These are phyloP conservation scores for Deroplatys truncata DNA, from an alignment of 2,888 invertebrate species.

Conservation along the genomic window DNA sequence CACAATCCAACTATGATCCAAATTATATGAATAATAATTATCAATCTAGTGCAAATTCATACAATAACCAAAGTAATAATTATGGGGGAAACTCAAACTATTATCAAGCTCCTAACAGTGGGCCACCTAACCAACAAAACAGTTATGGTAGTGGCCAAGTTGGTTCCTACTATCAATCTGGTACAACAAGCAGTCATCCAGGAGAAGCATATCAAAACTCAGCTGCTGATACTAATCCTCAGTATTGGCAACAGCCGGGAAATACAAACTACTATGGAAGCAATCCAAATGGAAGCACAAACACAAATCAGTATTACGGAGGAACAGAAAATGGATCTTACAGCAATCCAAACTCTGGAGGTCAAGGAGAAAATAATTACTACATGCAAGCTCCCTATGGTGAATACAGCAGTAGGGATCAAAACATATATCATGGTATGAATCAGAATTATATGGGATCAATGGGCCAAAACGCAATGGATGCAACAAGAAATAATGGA, in stretches of 20 bases:
- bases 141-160: neutral
- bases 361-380: neutral
- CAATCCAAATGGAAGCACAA: slow-evolving; percentile 4
- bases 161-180: neutral
- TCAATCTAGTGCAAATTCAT: neutral
- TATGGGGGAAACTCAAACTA: neutral
- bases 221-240: neutral
- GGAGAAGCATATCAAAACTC: neutral
- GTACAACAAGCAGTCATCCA: neutral
- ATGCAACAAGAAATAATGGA: neutral
- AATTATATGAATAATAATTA: slow-evolving; percentile 1
- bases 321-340: slow-evolving; percentile 1
- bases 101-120: neutral
- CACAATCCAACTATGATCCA: slow-evolving; percentile 12
- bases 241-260: slow-evolving; percentile 11
- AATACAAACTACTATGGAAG: neutral
- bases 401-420: slow-evolving; percentile 1
- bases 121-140: neutral
- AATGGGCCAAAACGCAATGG: neutral
- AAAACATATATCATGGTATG: slow-evolving; percentile 4
- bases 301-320: slow-evolving; percentile 21
- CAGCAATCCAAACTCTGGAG: neutral
- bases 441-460: neutral
- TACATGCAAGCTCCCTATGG: slow-evolving; percentile 7
- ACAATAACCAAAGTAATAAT: neutral